Evolutionary conservation across 2,888 invertebrate genomes (phyloP), one percentile per base, ranked within the genome.

Genomic region (Tetheella fluctuosa): DNA sequence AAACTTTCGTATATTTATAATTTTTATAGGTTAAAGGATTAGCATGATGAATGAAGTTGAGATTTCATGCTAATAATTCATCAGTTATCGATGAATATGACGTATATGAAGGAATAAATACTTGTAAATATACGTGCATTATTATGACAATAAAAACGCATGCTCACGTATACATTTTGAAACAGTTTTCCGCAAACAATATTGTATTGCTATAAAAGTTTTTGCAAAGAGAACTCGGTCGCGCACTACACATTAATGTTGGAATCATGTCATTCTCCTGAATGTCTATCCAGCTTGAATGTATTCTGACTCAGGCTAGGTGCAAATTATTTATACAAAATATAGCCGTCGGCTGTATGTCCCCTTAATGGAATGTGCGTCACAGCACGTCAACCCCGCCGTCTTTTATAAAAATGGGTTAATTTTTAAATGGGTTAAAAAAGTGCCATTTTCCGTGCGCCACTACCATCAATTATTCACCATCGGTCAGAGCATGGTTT

Each of bases 381-480:
- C 75, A 73, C 63, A 61, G 55, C 55, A 74, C 75, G 68, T 76
- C 72, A 73, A 66, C 66, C 61, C 63, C 54, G 58, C 65, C 61
- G 59, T 67, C 64, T 63, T 64, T 60, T 56, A 69, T 65, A 73
- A 78, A 84, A 81, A 76, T 76, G 76, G 76, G 73, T 75, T 78
- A 70, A 82, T 80, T 84, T 79, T 79, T 72, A 84, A 85, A 82
- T 81, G 73, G 81, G 78, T 79, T 82, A 76, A 81, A 48, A 83
- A 85, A 83, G 76, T 79, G 75, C 74, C 76, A 78, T 79, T 85
- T 85, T 76, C 77, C 77, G 82, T 82, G 83, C 68, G 71, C 69
- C 58, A 69, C 68, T 71, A 71, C 70, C 79, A 87, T 88, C 76
- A 84, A 84, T 88, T 85, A 88, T 88, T 86, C 76, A 84, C 71